Base-by-base conservation (phyloP, 2,888 invertebrate genomes). In the Gibbula magus region DNA sequence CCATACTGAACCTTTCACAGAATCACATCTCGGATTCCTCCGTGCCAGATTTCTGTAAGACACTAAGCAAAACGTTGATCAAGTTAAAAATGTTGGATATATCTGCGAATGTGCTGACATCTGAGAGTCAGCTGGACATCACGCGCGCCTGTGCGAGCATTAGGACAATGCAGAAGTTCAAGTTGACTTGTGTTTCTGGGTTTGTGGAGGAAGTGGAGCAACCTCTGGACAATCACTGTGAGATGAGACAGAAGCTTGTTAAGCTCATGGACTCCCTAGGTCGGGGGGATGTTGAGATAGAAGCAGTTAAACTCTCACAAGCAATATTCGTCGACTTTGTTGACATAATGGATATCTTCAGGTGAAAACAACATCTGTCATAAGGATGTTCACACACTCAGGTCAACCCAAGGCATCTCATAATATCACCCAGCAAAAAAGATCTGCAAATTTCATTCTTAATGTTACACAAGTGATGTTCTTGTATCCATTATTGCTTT, bases 1-100 rank as follows among this genome's bases (percentile, higher is more conserved):
- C 79, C 0, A 77, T 90, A n/a, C 83, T 90, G 0, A 88, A 89
- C 77, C 52, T 90, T 16, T 85, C 88, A 0, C 89, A 89, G 77
- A 89, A 89, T 79, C 87, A 88, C 70, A 77, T 90, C 18, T 85
- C 87, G 0, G 87, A 87, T 73, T 61, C 84, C 0, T 83, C 83
- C 3, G 81, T 88, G 22, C 80, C 82, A 13, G 85, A 86, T 22
- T 84, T 90, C 54, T 86, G 87, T 77, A 73, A 86, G n/a, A 83
- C 80, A 8, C 76, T 89, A 3, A 51, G 77, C 18, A 75, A 77
- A 1, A 77, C 84, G 66, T 77, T 88, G 66, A 53, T 70, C 10
- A 53, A 79, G 13, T 82, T 89, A 45, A 87, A 87, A 66, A 86
- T 82, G 7, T 79, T 90, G 13, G 88, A 89, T 81, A 80, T 90